These are phyloP conservation scores for Microhierax caerulescens DNA, from an alignment of 2,797 vertebrate genomes.

Conservation along the genomic window DNA sequence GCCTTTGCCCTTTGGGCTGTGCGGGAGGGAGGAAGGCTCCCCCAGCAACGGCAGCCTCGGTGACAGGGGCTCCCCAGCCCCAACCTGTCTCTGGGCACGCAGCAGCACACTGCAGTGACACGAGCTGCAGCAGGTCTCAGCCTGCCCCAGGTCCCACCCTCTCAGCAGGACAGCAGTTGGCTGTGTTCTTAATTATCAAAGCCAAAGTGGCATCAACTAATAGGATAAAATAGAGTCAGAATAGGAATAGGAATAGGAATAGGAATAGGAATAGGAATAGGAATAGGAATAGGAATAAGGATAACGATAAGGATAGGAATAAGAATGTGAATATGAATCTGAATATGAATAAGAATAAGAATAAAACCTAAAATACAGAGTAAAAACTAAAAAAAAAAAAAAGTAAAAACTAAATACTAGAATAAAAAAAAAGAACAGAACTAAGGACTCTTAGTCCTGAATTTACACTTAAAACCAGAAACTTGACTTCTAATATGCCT, in stretches of 20 bases:
- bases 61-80: background rate
- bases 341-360: background rate
- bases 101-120: rapidly evolving
- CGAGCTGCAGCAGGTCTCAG: background rate
- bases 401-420: background rate
- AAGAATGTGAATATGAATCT: background rate
- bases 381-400: no score
- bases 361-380: background rate
- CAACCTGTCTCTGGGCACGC: rapidly evolving
- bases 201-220: background rate
- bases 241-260: background rate
- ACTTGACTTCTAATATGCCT: background rate
- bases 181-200: background rate
- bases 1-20: background rate
- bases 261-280: background rate
- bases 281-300: background rate
- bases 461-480: background rate
- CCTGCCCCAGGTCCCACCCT: background rate
- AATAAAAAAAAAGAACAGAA: background rate
- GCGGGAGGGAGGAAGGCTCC: background rate
- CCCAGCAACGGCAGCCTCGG: rapidly evolving
- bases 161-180: background rate
- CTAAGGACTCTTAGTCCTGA: background rate
- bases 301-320: background rate
- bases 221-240: no score